Evolutionary conservation across 2,797 vertebrate species (phyloP), one percentile per base, ranked within the genome.

Genomic region (Malacoraja senta): DNA sequence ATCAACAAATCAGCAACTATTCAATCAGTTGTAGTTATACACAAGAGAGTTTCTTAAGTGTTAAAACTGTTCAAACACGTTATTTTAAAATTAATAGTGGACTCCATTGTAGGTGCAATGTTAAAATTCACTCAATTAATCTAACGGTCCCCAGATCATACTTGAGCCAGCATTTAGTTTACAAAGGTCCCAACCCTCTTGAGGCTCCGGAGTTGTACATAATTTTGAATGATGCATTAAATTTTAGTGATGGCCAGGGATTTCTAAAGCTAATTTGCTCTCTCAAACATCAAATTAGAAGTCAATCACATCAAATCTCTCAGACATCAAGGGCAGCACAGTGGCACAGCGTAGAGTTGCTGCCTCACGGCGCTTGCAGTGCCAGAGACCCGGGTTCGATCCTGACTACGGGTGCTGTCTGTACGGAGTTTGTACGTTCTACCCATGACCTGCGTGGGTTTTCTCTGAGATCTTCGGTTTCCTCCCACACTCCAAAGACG

Each of bases 41-140:
- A 61, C 26, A 32, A 68, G 61, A 35, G 84, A 68, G 61, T 21
- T 35, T 88, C 84, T 35, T 35, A 10, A 63, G 65, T 88, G 4
- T 88, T 68, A 24, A 88, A 88, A 88, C 68, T 88, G 84, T 68
- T 68, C 63, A 68, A 68, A 88, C n/a, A 35, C 84, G 63, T 88
- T 21, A 68, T 68, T 68, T 63, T 35, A 63, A 68, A 88, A 88
- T 68, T 65, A 35, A 68, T 9, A 68, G 17, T 35, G n/a, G n/a
- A 68, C 65, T 65, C n/a, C n/a, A 35, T 35, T 8, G 61, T n/a
- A 35, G 7, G 15, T 88, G 35, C 24, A 61, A 35, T 32, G n/a
- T 65, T 88, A 6, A 32, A 19, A 65, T 17, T 35, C 61, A 88
- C 13, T 88, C 84, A 88, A 32, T 32, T 65, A 32, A 35, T 58